Percentiles rank a stretch among this genome's conserved stretches.
Conservation (phyloP, 2,113 vertebrate genomes). For the Tetrao urogallus region DNA sequence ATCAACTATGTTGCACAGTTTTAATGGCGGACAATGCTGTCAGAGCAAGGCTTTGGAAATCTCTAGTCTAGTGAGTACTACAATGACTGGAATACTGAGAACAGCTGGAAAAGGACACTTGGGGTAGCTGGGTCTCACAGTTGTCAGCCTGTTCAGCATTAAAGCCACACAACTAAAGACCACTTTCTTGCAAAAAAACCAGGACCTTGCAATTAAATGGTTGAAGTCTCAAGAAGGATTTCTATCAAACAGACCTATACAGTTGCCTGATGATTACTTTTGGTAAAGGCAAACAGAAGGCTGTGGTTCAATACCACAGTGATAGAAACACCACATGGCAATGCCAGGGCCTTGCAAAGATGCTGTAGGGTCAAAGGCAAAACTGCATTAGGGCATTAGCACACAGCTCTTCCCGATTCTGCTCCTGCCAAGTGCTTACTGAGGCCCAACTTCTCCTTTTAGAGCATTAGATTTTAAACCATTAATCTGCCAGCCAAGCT, state of each 20-base stretch:
- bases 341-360: not conserved
- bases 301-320: not conserved
- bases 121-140: not conserved
- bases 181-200: not conserved
- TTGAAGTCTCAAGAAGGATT: not conserved
- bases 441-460: not conserved
- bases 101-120: not conserved
- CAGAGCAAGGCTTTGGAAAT: not conserved
- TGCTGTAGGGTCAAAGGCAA: not conserved
- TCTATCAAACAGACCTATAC: not conserved
- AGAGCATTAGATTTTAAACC: not conserved
- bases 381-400: not conserved
- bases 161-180: not conserved
- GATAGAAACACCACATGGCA: not conserved
- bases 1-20: not conserved
- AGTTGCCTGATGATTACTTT: not conserved
- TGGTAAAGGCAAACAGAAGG: not conserved
- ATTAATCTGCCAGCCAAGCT: not conserved
- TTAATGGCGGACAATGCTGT: rapidly evolving
- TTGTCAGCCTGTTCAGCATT: not conserved
- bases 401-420: not conserved
- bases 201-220: not conserved
- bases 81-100: not conserved
- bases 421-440: not conserved
- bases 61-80: not conserved